Conservation (phyloP, 2,113 vertebrate genomes). For the Dicerorhinus sumatrensis region DNA sequence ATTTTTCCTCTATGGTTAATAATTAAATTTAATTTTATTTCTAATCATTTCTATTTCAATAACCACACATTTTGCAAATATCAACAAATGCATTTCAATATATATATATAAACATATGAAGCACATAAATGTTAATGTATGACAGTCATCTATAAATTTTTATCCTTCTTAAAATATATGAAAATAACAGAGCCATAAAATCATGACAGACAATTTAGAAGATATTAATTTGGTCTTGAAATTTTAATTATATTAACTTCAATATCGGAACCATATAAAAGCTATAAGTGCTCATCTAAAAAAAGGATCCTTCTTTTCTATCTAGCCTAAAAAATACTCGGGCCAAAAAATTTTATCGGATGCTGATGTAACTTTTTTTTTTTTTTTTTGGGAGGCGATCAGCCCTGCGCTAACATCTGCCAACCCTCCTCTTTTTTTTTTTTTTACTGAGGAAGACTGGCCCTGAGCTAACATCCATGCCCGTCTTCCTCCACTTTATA, state of each 20-base stretch:
- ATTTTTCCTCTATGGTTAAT: not conserved
- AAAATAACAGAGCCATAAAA: slow-evolving; percentile 40
- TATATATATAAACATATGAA: not conserved
- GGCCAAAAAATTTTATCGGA: not conserved
- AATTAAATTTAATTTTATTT: slow-evolving; percentile 13
- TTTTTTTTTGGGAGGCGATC: too few species aligned
- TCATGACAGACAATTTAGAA: not conserved
- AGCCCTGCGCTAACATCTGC: too few species aligned
- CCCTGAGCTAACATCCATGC: too few species aligned
- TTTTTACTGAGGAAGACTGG: too few species aligned
- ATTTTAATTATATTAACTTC: slow-evolving; percentile 33
- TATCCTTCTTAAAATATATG: not conserved
- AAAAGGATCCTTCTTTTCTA: not conserved
- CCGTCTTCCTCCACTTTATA: too few species aligned
- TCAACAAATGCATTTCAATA: not conserved
- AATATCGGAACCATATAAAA: not conserved
- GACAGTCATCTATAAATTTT: not conserved
- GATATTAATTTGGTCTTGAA: not conserved
- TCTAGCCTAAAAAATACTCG: not conserved
- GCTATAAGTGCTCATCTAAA: not conserved
- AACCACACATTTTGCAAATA: not conserved
- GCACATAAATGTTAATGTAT: slow-evolving; percentile 14
- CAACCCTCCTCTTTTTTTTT: too few species aligned
- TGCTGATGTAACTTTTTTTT: not conserved
- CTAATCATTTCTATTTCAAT: slow-evolving; percentile 21